A percentile compares a stretch with the other conserved stretches of the same genome.
These are phyloP conservation scores for Agapornis roseicollis DNA, from an alignment of 2,113 vertebrate genomes.

Conservation along the genomic window DNA sequence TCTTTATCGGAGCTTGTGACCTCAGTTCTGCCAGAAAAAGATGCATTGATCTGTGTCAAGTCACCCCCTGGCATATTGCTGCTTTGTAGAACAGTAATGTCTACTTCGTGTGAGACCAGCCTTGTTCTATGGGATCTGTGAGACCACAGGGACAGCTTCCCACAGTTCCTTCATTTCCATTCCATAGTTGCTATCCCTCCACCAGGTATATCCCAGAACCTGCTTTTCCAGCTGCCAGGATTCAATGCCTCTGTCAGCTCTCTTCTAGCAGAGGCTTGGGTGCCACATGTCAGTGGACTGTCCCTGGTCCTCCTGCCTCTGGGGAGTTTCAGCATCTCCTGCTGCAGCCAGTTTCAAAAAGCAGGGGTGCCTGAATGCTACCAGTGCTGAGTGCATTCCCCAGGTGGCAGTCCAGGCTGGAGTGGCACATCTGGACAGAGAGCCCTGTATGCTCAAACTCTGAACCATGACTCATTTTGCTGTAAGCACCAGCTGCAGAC, in stretches of 20 bases:
- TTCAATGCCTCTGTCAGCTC: not conserved
- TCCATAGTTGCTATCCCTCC: not conserved
- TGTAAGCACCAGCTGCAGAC: not conserved
- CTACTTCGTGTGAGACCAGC: not conserved
- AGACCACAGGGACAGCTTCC: not conserved
- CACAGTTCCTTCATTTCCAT: not conserved
- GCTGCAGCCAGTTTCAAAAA: not conserved
- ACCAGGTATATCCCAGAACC: not conserved
- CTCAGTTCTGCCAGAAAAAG: not conserved
- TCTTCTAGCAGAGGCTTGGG: not conserved
- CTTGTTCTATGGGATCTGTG: not conserved
- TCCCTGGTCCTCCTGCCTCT: not conserved
- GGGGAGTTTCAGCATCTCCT: not conserved
- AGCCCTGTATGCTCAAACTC: not conserved
- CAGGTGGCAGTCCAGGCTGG: rapidly evolving
- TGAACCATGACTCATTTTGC: not conserved
- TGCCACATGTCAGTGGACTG: not conserved
- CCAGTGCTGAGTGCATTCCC: not conserved
- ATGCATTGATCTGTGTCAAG: not conserved
- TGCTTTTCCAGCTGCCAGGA: not conserved
- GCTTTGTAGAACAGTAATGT: not conserved
- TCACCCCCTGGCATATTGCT: not conserved
- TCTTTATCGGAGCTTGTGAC: not conserved
- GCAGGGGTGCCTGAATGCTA: not conserved
- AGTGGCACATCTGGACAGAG: not conserved